Evolutionary conservation across 2,888 invertebrate genomes (phyloP), one percentile per base, ranked within the genome.

Genomic region (Eristalis intricaria): DNA sequence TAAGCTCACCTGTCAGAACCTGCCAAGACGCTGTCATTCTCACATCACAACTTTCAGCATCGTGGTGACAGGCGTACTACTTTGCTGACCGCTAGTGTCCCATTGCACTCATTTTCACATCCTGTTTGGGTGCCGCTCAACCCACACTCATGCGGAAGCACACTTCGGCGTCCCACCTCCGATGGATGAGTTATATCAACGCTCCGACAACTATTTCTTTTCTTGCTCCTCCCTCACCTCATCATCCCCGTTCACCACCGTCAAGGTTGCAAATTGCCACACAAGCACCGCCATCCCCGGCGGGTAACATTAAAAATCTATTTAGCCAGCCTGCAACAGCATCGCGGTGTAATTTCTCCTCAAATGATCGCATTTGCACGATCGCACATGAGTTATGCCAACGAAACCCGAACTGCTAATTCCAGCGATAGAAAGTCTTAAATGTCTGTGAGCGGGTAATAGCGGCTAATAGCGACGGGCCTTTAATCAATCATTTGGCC

Each of bases 351-450:
- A 83, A 75, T 79, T 87, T 87, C 83, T 70, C 71, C 75, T n/a
- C 75, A 87, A 79, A 83, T 71, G 86, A 87, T 87, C 86, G 86
- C 86, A 83, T 87, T 86, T 83, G 86, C 82, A 86, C 86, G 86
- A 86, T 86, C 86, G 82, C 73, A 78, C 73, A 83, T 87, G 83
- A 87, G 86, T 87, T 75, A 79, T 83, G 83, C 83, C 64, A 83
- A 79, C 74, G 84, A 71, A 84, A 87, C 75, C 71, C 74, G 79
- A 79, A 80, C 79, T 79, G 75, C 79, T 84, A 69, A 84, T 87
- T 80, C 79, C 64, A 66, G 50, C 58, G 66, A 73, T 83, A 79
- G 86, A 86, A 86, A 83, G 78, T 86, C 78, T 86, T 79, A 83
- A 83, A 86, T 75, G 70, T 66, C 86, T 40, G 60, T 71, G 19